Evolutionary conservation across 2,888 invertebrate genomes (phyloP).

Genomic region (Philereme transversata): DNA sequence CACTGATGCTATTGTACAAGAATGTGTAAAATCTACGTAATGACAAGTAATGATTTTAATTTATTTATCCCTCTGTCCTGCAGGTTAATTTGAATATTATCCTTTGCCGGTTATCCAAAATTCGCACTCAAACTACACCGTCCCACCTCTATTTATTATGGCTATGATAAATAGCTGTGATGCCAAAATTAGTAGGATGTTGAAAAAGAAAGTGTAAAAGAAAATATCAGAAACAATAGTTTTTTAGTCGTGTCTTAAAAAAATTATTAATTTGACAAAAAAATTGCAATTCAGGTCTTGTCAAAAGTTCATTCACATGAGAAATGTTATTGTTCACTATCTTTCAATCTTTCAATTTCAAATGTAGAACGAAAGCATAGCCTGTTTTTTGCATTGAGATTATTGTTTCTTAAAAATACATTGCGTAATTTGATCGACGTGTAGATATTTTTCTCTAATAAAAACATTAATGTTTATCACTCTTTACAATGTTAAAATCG

Average conservation of each 20-base stretch:
- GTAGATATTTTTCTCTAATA: constrained; percentile 1
- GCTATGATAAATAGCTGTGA: constrained; percentile 3
- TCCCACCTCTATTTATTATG: too few relatives aligned
- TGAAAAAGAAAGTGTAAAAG: background rate
- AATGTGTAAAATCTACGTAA: too few relatives aligned
- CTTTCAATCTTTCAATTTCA: constrained; percentile 54
- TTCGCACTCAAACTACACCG: too few relatives aligned
- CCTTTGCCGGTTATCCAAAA: too few relatives aligned
- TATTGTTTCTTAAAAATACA: constrained; percentile 6
- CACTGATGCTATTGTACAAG: too few relatives aligned
- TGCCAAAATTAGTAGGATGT: constrained; percentile 7
- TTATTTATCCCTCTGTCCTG: too few relatives aligned
- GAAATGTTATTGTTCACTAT: constrained; percentile 48
- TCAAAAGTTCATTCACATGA: constrained; percentile 41
- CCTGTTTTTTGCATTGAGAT: constrained; percentile 43
- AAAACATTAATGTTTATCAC: constrained; percentile 4
- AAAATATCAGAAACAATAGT: background rate
- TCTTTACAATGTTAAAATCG: constrained; percentile 4
- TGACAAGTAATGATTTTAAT: too few relatives aligned
- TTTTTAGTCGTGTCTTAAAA: constrained; percentile 1
- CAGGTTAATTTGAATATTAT: too few relatives aligned
- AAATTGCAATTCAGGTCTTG: constrained; percentile 1
- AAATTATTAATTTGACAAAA: constrained; percentile 9
- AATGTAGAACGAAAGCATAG: constrained; percentile 56
- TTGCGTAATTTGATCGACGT: constrained; percentile 18